Base-by-base conservation (phyloP, 1,140 invertebrate genomes). In the Magallana ariakensis region DNA sequence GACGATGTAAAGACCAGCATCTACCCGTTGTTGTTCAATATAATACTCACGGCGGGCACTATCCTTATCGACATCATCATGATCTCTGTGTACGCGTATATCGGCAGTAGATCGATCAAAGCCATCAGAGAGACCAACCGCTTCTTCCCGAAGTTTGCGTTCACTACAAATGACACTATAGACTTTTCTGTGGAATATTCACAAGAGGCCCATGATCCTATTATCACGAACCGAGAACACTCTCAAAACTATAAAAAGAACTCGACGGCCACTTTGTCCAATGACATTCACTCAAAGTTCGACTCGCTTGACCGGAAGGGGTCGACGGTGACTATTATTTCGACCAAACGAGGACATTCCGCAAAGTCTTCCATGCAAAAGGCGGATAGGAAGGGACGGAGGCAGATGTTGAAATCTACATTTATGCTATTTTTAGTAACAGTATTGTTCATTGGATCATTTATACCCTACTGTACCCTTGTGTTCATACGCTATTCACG, bases 21-120 rank as follows among this genome's bases (percentile, higher is more conserved):
- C 19, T 90, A 89, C 56, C 86, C 90, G 19, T 56, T 91, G 9
- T 85, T 87, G 0, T 92, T 91, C 80, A 91, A 89, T 56, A 54
- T 83, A 10, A 88, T 90, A 56, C 58, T 91, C 13, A 90, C 89
- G 80, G 66, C 83, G 1, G 91, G 87, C 4, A 88, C 86, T 53
- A 46, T 88, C n/a, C 15, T 87, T 9, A 91, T 89, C 26, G 84
- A 88, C 9, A 55, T 89, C 19, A 55, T 84, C 19, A 54, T 89
- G 33, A 85, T 86, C 4, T 58, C 58, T 33, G 58, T 58, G 13
- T 89, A 89, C 54, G 54, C 54, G 0, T 82, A 84, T n/a, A 89
- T 89, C 54, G 88, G 85, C 16, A 58, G 62, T 15, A 85, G 86
- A 22, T 85, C 85, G 7, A 85, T 89, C 9, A 62, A 82, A 55